Percentiles rank a stretch among this genome's conserved stretches.
phyloP scores from a whole-genome alignment of 2,113 vertebrate species.

The Theristicus caerulescens region DNA sequence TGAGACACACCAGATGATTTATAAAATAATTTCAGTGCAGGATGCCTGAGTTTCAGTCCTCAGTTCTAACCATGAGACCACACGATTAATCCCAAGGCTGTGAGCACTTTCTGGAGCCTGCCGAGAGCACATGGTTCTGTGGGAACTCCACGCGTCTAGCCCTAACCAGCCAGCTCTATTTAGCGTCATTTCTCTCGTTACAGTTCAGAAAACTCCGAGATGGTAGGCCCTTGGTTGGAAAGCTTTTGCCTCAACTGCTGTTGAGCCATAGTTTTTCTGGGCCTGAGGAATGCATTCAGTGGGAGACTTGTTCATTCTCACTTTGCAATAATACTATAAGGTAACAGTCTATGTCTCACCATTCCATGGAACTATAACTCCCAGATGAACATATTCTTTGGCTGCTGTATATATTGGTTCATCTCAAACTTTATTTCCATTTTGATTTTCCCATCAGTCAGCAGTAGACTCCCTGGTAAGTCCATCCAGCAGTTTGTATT shows the following conservation, averaged over 20 bases:
- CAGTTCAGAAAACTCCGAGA: accelerated
- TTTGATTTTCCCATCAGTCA: not conserved
- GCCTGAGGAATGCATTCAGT: not conserved
- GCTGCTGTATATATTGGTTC: not conserved
- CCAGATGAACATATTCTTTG: not conserved
- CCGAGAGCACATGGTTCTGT: accelerated
- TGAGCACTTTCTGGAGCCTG: not conserved
- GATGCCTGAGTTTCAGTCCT: not conserved
- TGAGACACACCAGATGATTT: not conserved
- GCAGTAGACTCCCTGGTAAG: not conserved
- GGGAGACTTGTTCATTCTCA: not conserved
- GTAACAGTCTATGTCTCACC: not conserved
- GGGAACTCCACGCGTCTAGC: not conserved
- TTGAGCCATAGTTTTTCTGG: not conserved
- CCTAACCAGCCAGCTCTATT: not conserved
- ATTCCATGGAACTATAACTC: not conserved
- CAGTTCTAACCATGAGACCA: not conserved
- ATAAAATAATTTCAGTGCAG: not conserved
- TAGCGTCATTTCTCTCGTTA: not conserved
- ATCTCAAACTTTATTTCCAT: not conserved
- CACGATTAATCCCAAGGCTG: not conserved
- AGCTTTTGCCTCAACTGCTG: not conserved
- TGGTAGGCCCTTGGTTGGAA: not conserved
- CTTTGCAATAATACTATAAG: not conserved
- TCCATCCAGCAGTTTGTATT: not conserved